Conservation (phyloP, 2,888 invertebrate species). For the Agrotis exclamationis region DNA sequence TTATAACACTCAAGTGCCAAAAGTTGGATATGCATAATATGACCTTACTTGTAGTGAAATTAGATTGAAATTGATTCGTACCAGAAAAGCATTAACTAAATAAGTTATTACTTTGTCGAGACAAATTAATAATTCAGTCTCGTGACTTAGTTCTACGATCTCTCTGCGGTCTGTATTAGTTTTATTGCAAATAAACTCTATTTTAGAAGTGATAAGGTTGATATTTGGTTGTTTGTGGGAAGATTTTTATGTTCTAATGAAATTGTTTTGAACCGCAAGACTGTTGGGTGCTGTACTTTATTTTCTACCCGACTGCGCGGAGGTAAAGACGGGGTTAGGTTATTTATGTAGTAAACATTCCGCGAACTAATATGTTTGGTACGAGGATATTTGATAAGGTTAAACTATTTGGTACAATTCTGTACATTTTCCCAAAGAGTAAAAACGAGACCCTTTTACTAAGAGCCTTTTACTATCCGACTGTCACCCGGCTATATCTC, state of each 20-base stretch:
- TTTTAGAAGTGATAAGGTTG: fast-evolving
- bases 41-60: background rate
- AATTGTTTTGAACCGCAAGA: conserved; percentile 28
- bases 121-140: conserved; percentile 38
- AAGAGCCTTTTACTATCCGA: no score
- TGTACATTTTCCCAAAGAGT: no score
- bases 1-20: background rate
- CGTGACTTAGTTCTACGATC: conserved; percentile 20
- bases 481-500: no score
- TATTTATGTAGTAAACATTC: conserved; percentile 6
- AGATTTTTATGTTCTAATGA: conserved; percentile 31
- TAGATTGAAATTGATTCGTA: conserved; percentile 15
- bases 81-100: conserved; percentile 13
- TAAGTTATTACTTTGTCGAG: conserved; percentile 33
- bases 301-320: background rate
- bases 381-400: background rate
- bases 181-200: conserved; percentile 17
- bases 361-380: background rate
- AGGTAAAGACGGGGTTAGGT: background rate
- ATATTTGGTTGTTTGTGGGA: background rate
- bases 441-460: no score
- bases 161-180: conserved; percentile 10
- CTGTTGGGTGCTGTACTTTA: background rate
- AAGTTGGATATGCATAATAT: background rate
- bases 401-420: background rate